A percentile compares a stretch with the other conserved stretches of the same genome.
Conservation (phyloP, 2,113 vertebrate species). For the Rhinopomastus cyanomelas region DNA sequence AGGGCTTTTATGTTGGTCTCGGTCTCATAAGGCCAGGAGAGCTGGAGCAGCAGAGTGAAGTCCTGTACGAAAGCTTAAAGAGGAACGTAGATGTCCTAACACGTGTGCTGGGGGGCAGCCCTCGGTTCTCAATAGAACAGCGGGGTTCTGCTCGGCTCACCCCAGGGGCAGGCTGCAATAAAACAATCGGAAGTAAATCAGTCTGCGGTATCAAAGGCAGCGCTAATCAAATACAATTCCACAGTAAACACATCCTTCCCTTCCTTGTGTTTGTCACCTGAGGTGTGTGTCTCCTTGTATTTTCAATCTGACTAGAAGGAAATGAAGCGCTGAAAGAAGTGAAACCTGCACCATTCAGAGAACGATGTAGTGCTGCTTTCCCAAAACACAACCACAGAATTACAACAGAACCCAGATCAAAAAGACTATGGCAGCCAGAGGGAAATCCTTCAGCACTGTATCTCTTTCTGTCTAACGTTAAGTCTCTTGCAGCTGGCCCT, state of each 20-base stretch:
- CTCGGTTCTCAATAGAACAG: too few relatives aligned
- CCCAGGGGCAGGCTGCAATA: background rate
- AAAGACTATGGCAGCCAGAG: background rate
- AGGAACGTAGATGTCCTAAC: too few relatives aligned
- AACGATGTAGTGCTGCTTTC: background rate
- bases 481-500: background rate
- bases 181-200: too few relatives aligned
- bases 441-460: rapidly evolving
- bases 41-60: background rate
- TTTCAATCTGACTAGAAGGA: background rate
- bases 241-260: background rate
- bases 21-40: too few relatives aligned
- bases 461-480: background rate
- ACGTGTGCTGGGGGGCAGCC: too few relatives aligned
- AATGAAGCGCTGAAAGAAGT: background rate
- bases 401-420: background rate
- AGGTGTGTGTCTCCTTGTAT: background rate
- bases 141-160: background rate
- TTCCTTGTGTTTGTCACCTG: background rate
- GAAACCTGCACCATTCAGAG: background rate
- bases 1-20: rapidly evolving
- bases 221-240: background rate
- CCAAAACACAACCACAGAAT: background rate
- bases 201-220: too few relatives aligned
- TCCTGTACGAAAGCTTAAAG: background rate